Conservation (phyloP, 2,797 vertebrate genomes). For the Lates japonicus region DNA sequence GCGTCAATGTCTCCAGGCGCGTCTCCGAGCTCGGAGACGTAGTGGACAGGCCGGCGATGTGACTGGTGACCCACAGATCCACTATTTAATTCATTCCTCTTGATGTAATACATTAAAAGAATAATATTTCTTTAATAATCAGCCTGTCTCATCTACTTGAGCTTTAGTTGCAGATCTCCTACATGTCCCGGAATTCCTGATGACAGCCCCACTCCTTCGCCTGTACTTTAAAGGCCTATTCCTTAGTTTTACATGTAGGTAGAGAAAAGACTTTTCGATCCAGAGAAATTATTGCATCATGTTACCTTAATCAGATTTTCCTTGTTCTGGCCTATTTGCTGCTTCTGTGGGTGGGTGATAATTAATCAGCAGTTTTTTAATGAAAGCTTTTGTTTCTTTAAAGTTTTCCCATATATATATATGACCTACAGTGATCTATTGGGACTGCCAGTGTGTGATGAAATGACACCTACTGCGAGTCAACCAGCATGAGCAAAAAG, state of each 20-base stretch:
- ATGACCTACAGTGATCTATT: neutral
- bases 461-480: no score
- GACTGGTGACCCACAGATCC: neutral
- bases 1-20: slow-evolving; percentile 89
- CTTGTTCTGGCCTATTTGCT: neutral
- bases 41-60: slow-evolving; percentile 32
- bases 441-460: neutral
- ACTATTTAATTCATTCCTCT: neutral
- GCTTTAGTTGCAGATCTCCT: neutral
- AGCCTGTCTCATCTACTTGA: neutral
- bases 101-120: neutral
- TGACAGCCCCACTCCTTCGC: neutral
- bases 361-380: neutral
- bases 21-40: slow-evolving; percentile 91
- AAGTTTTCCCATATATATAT: neutral
- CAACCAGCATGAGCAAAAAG: neutral
- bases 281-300: neutral
- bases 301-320: neutral
- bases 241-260: neutral
- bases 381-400: neutral
- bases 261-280: neutral
- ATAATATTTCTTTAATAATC: neutral
- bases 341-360: neutral
- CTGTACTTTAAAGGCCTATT: neutral
- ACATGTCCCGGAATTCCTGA: slow-evolving; percentile 27